Conservation (phyloP, 2,113 vertebrate species). For the Capricornis sumatraensis region DNA sequence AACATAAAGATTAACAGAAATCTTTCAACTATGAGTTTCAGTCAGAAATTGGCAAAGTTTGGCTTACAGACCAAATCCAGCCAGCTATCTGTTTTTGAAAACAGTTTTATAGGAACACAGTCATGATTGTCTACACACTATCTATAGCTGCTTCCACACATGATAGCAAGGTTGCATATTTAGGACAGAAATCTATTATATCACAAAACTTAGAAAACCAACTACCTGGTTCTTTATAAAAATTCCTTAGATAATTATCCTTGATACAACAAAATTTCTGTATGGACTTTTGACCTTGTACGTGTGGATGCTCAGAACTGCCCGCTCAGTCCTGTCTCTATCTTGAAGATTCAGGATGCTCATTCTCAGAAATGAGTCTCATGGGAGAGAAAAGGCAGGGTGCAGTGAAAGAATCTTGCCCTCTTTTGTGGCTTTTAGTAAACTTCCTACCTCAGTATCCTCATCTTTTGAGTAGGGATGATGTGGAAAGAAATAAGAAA, state of each 20-base stretch:
- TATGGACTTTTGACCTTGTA: background rate
- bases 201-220: background rate
- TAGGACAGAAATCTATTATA: background rate
- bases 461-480: background rate
- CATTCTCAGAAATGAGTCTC: background rate
- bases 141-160: background rate
- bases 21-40: background rate
- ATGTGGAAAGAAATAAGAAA: background rate
- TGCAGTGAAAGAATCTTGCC: background rate
- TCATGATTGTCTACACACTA: background rate
- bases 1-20: background rate
- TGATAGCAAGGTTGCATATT: background rate
- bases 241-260: background rate
- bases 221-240: background rate
- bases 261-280: background rate
- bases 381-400: background rate
- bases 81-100: background rate
- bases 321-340: background rate
- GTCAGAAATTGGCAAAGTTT: background rate
- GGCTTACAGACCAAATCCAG: background rate
- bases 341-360: background rate
- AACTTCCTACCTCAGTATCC: background rate
- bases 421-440: background rate
- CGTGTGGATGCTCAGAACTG: background rate
- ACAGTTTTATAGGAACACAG: background rate